A percentile compares a stretch with the other conserved stretches of the same genome.
Evolutionary conservation across 2,113 vertebrate species (phyloP).

Genomic region (Hippocampus zosterae): DNA sequence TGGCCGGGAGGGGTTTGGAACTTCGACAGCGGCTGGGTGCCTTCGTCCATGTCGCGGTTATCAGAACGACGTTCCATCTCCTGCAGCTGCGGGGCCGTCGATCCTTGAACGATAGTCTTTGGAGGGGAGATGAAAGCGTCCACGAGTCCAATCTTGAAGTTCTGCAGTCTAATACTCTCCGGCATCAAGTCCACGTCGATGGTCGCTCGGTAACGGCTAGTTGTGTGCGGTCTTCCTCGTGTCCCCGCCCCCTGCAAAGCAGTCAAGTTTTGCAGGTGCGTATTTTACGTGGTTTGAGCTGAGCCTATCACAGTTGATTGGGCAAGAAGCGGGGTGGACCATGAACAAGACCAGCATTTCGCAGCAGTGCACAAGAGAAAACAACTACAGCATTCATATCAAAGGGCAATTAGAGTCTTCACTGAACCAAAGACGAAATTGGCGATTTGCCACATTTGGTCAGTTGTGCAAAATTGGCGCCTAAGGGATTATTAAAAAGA

Average conservation of each 20-base stretch:
- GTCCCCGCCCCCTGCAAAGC: too few species aligned
- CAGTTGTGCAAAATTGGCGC: neutral
- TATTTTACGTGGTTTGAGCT: too few species aligned
- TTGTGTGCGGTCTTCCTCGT: neutral
- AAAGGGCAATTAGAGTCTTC: neutral
- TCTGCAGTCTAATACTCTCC: neutral
- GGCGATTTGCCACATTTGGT: neutral
- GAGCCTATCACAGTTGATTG: too few species aligned
- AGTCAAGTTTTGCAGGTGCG: too few species aligned
- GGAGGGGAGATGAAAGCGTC: slow-evolving; percentile 10
- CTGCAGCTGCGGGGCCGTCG: neutral
- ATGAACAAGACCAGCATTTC: too few species aligned
- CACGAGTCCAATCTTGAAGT: neutral
- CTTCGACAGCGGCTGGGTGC: neutral
- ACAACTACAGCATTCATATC: neutral
- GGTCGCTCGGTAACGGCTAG: neutral
- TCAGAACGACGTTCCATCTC: neutral
- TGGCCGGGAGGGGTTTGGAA: neutral
- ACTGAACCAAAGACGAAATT: neutral
- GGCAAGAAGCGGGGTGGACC: too few species aligned
- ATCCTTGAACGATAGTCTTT: slow-evolving; percentile 48
- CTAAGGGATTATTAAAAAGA: too few species aligned
- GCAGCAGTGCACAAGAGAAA: too few species aligned
- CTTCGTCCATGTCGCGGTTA: neutral
- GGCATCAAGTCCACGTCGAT: neutral